phyloP scores from a whole-genome alignment of 30 jellyfish, hydroid and myxozoan genomes.

The Hydra vulgaris region DNA sequence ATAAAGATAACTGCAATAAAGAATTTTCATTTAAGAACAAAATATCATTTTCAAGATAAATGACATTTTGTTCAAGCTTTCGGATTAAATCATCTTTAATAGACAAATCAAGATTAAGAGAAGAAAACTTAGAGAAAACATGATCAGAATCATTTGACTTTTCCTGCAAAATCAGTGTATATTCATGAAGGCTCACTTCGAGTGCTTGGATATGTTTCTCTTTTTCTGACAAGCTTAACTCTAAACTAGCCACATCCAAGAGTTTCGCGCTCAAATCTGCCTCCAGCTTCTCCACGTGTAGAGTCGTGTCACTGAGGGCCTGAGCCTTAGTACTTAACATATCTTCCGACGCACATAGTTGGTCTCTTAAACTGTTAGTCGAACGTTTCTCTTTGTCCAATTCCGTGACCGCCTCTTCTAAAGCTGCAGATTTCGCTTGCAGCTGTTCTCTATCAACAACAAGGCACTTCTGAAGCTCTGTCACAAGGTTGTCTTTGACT shows the following conservation, averaged over 20 bases:
- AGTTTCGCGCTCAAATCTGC: conserved; percentile 7
- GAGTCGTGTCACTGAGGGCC: neutral
- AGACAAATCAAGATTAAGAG: neutral
- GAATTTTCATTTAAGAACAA: neutral
- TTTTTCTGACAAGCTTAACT: neutral
- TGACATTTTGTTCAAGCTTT: neutral
- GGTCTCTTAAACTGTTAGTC: neutral
- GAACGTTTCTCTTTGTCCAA: neutral
- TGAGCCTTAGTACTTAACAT: neutral
- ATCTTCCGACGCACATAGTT: neutral
- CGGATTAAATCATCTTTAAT: neutral
- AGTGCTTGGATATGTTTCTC: conserved; percentile 2
- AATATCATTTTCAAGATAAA: conserved; percentile 16
- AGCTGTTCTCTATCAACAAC: neutral
- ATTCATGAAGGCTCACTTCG: conserved; percentile 20
- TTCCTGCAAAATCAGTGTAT: conserved; percentile 6
- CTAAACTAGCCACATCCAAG: conserved; percentile 10
- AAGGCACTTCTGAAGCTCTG: neutral
- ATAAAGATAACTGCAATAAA: neutral
- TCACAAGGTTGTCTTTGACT: neutral
- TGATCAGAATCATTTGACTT: conserved; percentile 10
- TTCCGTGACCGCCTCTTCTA: neutral
- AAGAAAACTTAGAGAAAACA: too few relatives aligned
- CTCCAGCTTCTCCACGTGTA: neutral
- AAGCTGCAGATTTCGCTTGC: neutral